These are phyloP conservation scores for Prosopocoilus inquinatus DNA, from an alignment of 2,888 invertebrate genomes.

Conservation along the genomic window DNA sequence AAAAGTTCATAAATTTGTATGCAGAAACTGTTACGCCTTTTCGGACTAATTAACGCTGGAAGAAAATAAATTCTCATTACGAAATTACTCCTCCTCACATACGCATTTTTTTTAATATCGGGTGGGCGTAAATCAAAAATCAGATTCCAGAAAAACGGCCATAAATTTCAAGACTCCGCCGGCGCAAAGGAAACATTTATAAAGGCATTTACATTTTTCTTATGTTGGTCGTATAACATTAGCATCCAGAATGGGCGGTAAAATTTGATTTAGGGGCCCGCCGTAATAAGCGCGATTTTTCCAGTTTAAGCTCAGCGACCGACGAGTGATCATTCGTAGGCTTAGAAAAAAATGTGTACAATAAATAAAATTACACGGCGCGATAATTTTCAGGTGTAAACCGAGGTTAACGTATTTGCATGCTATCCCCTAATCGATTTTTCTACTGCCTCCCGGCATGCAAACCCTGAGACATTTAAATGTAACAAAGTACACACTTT, in stretches of 20 bases:
- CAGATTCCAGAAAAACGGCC: conserved; percentile 25
- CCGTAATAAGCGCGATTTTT: neutral
- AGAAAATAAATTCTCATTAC: too few species aligned
- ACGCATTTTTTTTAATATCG: conserved; percentile 7
- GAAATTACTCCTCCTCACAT: too few species aligned
- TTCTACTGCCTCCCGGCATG: conserved; percentile 1
- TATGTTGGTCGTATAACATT: conserved; percentile 35
- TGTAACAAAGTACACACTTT: conserved; percentile 3
- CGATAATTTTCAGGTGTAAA: conserved; percentile 3
- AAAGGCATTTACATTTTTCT: conserved; percentile 39
- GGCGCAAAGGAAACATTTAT: conserved; percentile 39
- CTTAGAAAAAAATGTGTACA: neutral
- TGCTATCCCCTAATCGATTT: conserved; percentile 3
- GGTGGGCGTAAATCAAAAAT: conserved; percentile 12
- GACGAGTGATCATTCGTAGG: neutral
- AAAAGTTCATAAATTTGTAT: too few species aligned
- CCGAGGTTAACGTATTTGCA: neutral
- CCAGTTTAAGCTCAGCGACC: neutral
- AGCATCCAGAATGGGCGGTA: conserved; percentile 28
- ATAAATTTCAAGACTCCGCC: conserved; percentile 35
- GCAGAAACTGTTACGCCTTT: too few species aligned
- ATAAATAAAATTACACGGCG: conserved; percentile 3
- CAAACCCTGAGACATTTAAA: conserved; percentile 1
- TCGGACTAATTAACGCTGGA: too few species aligned
- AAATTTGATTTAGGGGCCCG: conserved; percentile 27